Conservation (phyloP, 1,140 invertebrate species). For the Dolichoris vasculosae region DNA sequence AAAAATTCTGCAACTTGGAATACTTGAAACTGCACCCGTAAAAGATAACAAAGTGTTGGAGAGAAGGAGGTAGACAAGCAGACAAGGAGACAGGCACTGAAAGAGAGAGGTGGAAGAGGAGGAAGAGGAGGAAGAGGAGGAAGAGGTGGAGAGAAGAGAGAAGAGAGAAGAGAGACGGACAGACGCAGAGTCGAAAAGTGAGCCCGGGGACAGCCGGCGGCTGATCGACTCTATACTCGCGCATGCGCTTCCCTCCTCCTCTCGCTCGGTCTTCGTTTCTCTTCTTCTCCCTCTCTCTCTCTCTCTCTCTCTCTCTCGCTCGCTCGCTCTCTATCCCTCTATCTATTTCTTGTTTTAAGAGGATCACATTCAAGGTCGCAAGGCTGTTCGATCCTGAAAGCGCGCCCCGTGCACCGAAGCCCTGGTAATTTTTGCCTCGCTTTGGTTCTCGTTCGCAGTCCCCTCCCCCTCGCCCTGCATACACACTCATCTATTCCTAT, state of each 20-base stretch:
- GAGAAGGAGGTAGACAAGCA: not conserved
- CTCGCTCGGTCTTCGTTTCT: not conserved
- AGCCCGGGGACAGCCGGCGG: not conserved
- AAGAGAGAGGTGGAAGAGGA: slow-evolving; percentile 9
- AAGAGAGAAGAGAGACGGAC: not conserved
- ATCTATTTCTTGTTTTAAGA: slow-evolving; percentile 15
- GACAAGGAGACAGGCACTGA: not conserved
- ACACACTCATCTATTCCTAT: too few species aligned
- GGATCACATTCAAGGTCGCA: slow-evolving; percentile 41
- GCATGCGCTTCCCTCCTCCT: not conserved
- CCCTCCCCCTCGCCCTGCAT: not conserved
- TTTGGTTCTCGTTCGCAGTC: not conserved
- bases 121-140: not conserved
- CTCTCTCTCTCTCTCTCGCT: not conserved
- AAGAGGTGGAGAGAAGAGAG: not conserved
- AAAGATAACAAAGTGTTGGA: not conserved
- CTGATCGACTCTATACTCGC: not conserved
- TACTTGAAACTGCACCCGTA: not conserved
- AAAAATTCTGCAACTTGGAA: not conserved
- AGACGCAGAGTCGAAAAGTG: slow-evolving; percentile 16
- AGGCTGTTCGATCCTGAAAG: slow-evolving; percentile 25
- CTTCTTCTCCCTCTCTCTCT: not conserved
- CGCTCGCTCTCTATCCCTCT: not conserved
- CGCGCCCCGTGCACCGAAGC: not conserved
- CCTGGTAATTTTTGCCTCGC: not conserved